A percentile compares a stretch with the other conserved stretches of the same genome.
phyloP scores from a whole-genome alignment of 2,113 vertebrate species.

The Archocentrus centrarchus region DNA sequence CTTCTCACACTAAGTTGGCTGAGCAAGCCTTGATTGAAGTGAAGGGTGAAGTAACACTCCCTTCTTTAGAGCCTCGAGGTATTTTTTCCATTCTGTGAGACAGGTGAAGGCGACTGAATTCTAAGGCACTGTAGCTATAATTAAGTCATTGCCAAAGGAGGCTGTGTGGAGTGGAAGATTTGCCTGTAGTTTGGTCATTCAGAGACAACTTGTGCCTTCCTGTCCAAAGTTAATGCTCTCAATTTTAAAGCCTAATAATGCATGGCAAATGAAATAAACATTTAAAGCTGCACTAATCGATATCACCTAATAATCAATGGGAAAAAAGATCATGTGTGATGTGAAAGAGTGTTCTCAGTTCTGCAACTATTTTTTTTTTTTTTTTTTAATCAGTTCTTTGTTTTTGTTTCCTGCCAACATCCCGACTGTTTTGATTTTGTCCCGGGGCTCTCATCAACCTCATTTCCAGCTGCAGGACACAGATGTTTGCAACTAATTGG shows the following conservation, averaged over 20 bases:
- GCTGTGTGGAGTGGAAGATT: conserved; percentile 1
- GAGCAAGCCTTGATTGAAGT: conserved; percentile 62
- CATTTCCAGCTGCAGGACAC: conserved; percentile 13
- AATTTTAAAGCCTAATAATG: neutral
- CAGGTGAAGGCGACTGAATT: conserved; percentile 45
- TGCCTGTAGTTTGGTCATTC: conserved; percentile 23
- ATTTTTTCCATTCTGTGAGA: conserved; percentile 45
- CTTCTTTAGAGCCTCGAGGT: conserved; percentile 47
- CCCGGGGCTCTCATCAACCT: neutral
- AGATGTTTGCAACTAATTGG: conserved; percentile 1
- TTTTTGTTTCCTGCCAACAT: conserved; percentile 8
- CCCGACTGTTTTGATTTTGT: conserved; percentile 9
- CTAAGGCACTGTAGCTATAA: conserved; percentile 47
- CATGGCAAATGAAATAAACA: neutral
- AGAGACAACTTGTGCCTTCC: neutral
- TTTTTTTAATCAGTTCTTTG: neutral
- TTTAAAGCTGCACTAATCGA: neutral
- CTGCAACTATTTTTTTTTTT: neutral
- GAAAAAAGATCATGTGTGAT: neutral
- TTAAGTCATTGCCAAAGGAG: conserved; percentile 52
- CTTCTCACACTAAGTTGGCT: conserved; percentile 35
- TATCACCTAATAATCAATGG: neutral
- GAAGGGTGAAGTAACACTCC: conserved; percentile 65
- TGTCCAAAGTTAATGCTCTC: neutral
- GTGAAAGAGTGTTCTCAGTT: neutral